Evolutionary conservation across 1,140 invertebrate species (phyloP).

Genomic region (Neodiprion fabricii): DNA sequence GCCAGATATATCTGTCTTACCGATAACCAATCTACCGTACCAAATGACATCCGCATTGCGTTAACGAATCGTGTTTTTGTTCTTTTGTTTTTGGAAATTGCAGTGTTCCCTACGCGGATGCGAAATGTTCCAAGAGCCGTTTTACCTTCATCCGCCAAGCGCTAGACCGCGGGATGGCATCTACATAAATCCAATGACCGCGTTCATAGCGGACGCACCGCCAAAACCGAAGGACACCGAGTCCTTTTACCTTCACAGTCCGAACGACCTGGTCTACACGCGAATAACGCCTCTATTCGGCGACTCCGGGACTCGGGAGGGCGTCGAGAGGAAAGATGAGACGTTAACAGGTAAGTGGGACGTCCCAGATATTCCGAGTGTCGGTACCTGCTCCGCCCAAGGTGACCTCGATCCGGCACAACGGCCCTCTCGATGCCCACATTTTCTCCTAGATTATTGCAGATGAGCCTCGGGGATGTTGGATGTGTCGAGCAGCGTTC

Average conservation of each 20-base stretch:
- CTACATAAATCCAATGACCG: slow-evolving; percentile 81
- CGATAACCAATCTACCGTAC: too few species aligned
- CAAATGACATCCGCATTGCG: too few species aligned
- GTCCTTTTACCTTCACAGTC: slow-evolving; percentile 86
- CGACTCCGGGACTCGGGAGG: slow-evolving; percentile 38
- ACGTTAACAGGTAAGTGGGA: slow-evolving; percentile 56
- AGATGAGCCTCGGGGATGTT: too few species aligned
- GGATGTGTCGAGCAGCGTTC: too few species aligned
- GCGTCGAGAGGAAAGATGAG: slow-evolving; percentile 53
- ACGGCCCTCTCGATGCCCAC: neutral
- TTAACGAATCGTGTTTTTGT: neutral
- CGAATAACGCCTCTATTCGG: slow-evolving; percentile 80
- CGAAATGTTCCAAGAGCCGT: slow-evolving; percentile 60
- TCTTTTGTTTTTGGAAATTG: neutral
- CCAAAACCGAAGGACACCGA: slow-evolving; percentile 61
- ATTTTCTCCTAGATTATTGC: neutral
- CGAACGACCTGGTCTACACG: slow-evolving; percentile 76
- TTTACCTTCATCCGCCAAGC: slow-evolving; percentile 59
- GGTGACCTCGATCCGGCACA: neutral
- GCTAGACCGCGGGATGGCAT: slow-evolving; percentile 74
- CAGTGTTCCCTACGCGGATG: slow-evolving; percentile 52
- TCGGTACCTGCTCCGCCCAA: neutral
- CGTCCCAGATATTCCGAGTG: slow-evolving; percentile 35
- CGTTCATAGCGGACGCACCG: slow-evolving; percentile 44
- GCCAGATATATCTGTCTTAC: too few species aligned